A percentile compares a stretch with the other conserved stretches of the same genome.
phyloP scores from a whole-genome alignment of 2,797 vertebrate species.

The Sebastes steindachneri region DNA sequence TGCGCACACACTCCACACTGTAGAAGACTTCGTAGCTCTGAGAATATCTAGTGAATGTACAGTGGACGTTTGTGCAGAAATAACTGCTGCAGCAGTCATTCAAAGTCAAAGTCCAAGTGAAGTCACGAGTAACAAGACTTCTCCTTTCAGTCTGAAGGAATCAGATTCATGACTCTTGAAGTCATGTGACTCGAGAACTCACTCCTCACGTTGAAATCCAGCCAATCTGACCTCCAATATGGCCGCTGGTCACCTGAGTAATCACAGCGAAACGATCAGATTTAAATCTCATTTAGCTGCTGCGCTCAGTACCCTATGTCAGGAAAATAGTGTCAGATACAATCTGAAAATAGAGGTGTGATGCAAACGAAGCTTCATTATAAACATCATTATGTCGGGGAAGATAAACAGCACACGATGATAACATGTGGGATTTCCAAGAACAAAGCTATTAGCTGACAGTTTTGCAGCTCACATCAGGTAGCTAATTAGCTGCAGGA shows the following conservation, averaged over 20 bases:
- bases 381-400: neutral
- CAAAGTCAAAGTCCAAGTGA: no score
- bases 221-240: neutral
- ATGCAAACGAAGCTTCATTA: neutral
- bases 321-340: neutral
- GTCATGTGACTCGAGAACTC: neutral
- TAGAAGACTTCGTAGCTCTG: no score
- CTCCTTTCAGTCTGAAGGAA: no score
- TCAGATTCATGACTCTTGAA: no score
- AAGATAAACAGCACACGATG: neutral
- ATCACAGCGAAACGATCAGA: no score
- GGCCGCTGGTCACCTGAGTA: neutral
- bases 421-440: conserved; percentile 13
- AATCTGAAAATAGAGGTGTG: neutral
- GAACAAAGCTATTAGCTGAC: conserved; percentile 16
- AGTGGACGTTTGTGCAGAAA: no score
- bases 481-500: neutral
- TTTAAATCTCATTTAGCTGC: neutral
- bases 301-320: neutral
- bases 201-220: neutral
- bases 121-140: no score
- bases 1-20: no score
- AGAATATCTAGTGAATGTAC: no score
- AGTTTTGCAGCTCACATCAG: neutral
- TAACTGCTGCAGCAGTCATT: no score